A percentile compares a stretch with the other conserved stretches of the same genome.
Conservation (phyloP, 2,797 vertebrate species). For the Melopsittacus undulatus region DNA sequence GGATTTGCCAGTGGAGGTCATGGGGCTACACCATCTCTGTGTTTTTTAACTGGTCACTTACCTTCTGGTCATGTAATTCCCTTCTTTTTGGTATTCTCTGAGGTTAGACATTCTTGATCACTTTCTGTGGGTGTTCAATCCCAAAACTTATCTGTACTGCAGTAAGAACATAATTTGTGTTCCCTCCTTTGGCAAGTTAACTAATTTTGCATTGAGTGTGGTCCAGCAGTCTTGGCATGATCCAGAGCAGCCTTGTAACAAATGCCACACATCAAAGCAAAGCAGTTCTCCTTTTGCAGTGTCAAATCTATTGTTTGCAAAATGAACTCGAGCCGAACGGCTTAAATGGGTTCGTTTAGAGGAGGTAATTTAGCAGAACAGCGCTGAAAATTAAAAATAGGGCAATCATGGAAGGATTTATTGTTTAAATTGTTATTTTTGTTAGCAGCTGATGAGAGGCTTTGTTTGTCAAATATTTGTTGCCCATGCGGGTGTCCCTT, state of each 20-base stretch:
- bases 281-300: background rate
- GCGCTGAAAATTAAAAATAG: background rate
- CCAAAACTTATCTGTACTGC: too few relatives aligned
- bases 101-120: accelerated
- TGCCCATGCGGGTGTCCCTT: background rate
- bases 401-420: background rate
- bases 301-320: background rate
- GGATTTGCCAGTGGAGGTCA: background rate
- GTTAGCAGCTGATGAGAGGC: background rate
- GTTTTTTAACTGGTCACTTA: background rate
- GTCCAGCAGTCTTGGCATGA: background rate
- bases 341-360: background rate
- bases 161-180: background rate
- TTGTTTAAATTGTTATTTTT: background rate
- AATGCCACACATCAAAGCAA: background rate
- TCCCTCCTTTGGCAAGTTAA: background rate
- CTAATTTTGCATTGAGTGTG: background rate
- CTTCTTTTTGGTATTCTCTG: background rate
- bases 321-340: background rate
- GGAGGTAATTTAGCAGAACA: background rate
- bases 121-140: background rate
- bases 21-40: background rate
- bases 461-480: background rate
- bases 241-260: background rate
- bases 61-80: background rate